A percentile compares a stretch with the other conserved stretches of the same genome.
Conservation (phyloP, 2,113 vertebrate genomes). For the Actenoides lindsayi region DNA sequence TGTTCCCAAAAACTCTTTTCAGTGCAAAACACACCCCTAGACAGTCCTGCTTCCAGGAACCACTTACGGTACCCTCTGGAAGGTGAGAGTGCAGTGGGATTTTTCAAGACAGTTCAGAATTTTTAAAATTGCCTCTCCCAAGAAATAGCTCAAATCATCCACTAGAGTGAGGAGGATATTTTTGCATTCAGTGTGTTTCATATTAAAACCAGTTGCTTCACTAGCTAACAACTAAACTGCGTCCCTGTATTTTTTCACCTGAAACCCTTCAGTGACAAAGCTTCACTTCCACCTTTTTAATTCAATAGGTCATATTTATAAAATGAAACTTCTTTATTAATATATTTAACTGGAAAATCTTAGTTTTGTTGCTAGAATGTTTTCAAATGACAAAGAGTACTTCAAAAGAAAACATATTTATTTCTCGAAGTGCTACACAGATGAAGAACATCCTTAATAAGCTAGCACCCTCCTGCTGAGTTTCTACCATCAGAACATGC, state of each 20-base stretch:
- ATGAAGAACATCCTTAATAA: constrained; percentile 74
- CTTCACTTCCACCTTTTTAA: neutral
- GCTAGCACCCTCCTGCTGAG: constrained; percentile 68
- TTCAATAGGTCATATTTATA: neutral
- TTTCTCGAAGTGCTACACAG: constrained; percentile 48
- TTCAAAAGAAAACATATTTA: constrained; percentile 23
- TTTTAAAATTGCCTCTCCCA: neutral
- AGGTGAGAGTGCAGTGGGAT: neutral
- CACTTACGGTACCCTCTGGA: neutral
- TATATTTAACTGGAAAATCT: neutral
- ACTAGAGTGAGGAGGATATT: neutral
- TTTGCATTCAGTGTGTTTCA: neutral
- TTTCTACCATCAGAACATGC: constrained; percentile 74
- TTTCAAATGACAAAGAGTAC: constrained; percentile 10
- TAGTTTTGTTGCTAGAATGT: neutral
- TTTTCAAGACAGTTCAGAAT: neutral
- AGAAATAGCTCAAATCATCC: neutral
- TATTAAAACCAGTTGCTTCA: neutral
- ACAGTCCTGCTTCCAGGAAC: neutral
- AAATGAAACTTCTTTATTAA: neutral
- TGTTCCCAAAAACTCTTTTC: neutral
- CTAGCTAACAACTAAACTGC: neutral
- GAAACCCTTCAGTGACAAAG: neutral
- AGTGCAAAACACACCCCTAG: neutral
- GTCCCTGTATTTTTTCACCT: neutral